These are phyloP conservation scores for Hozukius guyotensis DNA, from an alignment of 2,797 vertebrate species.

Conservation along the genomic window DNA sequence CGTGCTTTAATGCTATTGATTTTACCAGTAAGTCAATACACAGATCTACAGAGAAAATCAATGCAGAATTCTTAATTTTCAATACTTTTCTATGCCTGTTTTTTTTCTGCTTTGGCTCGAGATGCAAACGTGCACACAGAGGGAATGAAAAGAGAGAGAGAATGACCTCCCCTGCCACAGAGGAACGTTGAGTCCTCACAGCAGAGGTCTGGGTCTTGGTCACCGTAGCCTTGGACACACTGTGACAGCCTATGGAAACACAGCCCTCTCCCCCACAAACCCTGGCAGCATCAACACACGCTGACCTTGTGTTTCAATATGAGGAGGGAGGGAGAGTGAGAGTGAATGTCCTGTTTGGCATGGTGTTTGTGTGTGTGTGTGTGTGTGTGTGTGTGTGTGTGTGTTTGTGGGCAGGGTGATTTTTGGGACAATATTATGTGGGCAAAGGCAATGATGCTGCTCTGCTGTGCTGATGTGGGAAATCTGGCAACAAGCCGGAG, in stretches of 20 bases:
- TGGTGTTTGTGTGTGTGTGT: conserved; percentile 3
- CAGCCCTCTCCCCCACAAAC: conserved; percentile 56
- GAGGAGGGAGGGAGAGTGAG: conserved; percentile 5
- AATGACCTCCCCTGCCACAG: conserved; percentile 69
- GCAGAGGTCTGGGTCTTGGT: conserved; percentile 78
- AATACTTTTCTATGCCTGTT: not conserved
- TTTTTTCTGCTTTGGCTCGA: conserved; percentile 9
- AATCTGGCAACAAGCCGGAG: conserved; percentile 35
- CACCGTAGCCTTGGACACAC: conserved; percentile 83
- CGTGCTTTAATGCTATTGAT: not conserved
- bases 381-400: not conserved
- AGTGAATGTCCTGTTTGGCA: conserved; percentile 12
- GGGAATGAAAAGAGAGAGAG: conserved; percentile 22
- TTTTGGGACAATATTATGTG: conserved; percentile 16
- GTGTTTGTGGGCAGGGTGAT: not conserved
- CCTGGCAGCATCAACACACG: conserved; percentile 56
- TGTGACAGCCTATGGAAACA: conserved; percentile 71
- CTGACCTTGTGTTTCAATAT: conserved; percentile 70
- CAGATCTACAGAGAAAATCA: not conserved
- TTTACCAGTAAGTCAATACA: not conserved
- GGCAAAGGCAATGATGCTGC: conserved; percentile 22
- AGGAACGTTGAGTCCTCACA: conserved; percentile 73
- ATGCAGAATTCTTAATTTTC: not conserved
- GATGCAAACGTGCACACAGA: conserved; percentile 17
- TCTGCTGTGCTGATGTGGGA: conserved; percentile 2